These are phyloP conservation scores for Pristionchus pacificus DNA, from an alignment of 1,140 invertebrate genomes.

Conservation along the genomic window DNA sequence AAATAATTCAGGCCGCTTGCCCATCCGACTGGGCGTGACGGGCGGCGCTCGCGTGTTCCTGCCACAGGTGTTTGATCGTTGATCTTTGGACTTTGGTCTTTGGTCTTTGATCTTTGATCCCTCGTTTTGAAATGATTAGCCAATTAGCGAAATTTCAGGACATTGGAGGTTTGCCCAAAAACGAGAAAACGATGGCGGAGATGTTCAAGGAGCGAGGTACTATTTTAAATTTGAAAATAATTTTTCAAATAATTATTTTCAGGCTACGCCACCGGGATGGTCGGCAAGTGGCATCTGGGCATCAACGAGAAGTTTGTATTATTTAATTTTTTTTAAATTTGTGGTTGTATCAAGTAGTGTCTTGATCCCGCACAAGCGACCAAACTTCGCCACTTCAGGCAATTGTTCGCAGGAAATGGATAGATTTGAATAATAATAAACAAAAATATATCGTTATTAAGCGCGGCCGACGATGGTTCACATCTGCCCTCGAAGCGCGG, in stretches of 20 bases:
- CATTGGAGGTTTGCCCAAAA: constrained; percentile 39
- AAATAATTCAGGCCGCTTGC: constrained; percentile 40
- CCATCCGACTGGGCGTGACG: constrained; percentile 35
- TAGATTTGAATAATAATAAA: too few species aligned
- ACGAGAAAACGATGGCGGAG: constrained; percentile 41
- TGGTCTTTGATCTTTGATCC: too few species aligned
- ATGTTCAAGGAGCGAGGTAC: constrained; percentile 34
- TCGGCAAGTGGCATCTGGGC: constrained; percentile 53
- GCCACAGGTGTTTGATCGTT: too few species aligned
- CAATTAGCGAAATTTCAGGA: too few species aligned
- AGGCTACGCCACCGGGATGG: constrained; percentile 40
- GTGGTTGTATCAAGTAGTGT: too few species aligned
- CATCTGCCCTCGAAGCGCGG: constrained; percentile 45
- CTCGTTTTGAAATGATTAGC: too few species aligned
- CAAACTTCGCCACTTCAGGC: too few species aligned
- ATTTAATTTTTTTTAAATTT: too few species aligned
- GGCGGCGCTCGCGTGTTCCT: constrained; percentile 38
- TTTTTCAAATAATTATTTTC: background rate
- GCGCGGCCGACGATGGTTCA: constrained; percentile 46
- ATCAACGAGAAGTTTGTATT: constrained; percentile 51
- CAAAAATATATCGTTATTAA: too few species aligned
- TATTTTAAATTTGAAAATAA: background rate
- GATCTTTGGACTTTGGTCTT: too few species aligned
- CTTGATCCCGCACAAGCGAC: too few species aligned
- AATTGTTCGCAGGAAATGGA: too few species aligned